A percentile compares a stretch with the other conserved stretches of the same genome.
Conservation (phyloP, 2,888 invertebrate species). For the Pseudolycoriella hygida region DNA sequence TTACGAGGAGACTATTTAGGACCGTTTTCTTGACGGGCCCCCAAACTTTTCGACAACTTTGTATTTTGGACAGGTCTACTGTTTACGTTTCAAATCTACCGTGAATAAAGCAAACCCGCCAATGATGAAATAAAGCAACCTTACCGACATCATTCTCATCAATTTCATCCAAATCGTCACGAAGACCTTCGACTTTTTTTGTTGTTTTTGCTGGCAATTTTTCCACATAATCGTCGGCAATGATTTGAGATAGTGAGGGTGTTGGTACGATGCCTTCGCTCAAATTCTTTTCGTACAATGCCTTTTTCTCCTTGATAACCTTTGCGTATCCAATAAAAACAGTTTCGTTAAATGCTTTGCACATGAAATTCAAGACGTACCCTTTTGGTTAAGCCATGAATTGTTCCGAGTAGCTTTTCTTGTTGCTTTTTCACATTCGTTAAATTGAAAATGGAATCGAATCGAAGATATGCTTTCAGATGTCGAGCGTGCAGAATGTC, state of each 20-base stretch:
- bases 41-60: too few relatives aligned
- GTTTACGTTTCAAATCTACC: too few relatives aligned
- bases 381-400: constrained; percentile 56
- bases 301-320: constrained; percentile 42
- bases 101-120: too few relatives aligned
- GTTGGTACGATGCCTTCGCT: constrained; percentile 30
- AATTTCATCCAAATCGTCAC: constrained; percentile 63
- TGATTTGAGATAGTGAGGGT: constrained; percentile 28
- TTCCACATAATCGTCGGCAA: constrained; percentile 20
- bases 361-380: not conserved
- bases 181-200: constrained; percentile 36
- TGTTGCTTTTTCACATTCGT: constrained; percentile 43
- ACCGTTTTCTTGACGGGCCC: too few relatives aligned
- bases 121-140: not conserved
- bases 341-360: too few relatives aligned
- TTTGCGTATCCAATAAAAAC: too few relatives aligned
- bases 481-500: constrained; percentile 66
- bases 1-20: too few relatives aligned
- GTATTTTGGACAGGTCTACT: too few relatives aligned
- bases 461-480: constrained; percentile 14
- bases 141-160: constrained; percentile 57
- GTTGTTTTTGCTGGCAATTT: constrained; percentile 24
- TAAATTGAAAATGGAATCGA: constrained; percentile 4
- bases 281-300: constrained; percentile 35
- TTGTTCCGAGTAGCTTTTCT: constrained; percentile 43